These are phyloP conservation scores for Lamellibrachia luymesi DNA, from an alignment of 1,140 invertebrate species.

Conservation along the genomic window DNA sequence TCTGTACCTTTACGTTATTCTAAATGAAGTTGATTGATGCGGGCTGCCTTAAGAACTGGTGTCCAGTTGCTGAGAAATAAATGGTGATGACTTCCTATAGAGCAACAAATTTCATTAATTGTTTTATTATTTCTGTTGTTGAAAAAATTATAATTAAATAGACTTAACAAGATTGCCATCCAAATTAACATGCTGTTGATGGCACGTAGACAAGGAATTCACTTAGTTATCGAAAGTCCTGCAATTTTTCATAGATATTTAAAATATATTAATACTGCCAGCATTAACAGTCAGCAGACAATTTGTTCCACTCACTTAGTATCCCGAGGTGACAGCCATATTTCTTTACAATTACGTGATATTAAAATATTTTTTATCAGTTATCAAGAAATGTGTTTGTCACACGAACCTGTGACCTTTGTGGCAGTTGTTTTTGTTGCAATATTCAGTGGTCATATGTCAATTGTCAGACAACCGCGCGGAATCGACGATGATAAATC, in stretches of 20 bases:
- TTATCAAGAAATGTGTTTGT: not conserved
- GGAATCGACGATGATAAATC: not conserved
- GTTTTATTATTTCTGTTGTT: not conserved
- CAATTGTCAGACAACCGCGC: not conserved
- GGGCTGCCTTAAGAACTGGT: not conserved
- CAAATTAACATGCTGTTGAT: not conserved
- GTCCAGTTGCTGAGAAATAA: not conserved
- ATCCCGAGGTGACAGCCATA: not conserved
- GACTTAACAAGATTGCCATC: not conserved
- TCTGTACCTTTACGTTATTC: not conserved
- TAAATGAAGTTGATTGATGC: not conserved
- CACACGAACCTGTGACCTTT: not conserved
- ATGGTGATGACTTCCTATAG: not conserved
- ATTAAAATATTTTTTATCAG: conserved; percentile 6
- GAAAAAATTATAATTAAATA: not conserved
- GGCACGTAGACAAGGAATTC: not conserved
- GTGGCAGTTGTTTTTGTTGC: not conserved
- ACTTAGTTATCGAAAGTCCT: not conserved
- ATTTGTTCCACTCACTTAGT: not conserved
- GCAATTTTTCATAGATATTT: not conserved
- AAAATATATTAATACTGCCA: not conserved
- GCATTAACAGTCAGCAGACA: not conserved
- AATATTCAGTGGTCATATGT: not conserved
- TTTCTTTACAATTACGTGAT: not conserved
- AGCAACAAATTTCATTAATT: not conserved